Evolutionary conservation across 2,797 vertebrate genomes (phyloP), one percentile per base, ranked within the genome.

Genomic region (Rhinogobio ventralis): DNA sequence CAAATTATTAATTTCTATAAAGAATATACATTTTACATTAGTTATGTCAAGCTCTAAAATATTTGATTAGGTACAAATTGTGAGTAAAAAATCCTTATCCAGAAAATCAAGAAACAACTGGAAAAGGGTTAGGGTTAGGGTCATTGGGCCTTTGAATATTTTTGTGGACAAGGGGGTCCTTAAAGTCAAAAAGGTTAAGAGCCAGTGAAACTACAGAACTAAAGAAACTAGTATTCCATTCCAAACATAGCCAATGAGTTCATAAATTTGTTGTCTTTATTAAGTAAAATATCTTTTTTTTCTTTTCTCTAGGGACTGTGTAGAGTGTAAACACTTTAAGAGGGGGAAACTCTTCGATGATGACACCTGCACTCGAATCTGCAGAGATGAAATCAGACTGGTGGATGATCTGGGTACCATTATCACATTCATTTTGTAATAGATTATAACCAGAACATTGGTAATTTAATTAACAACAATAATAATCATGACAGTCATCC

Each of bases 281-380:
- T 51, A 51, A 53, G 10, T 53, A 13, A 74, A 74, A 74, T 5
- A 30, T 51, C 1, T 51, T 0, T 17, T 2, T 5, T 46, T 28
- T 73, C 9, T 74, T 4, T 79, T 33, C 42, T 57, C 30, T 89
- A 99, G 98, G 91, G 96, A 97, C 3, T 99, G 98, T 6, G 97
- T 99, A 87, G 97, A 99, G 91, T 99, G 98, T 90, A 98, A 97
- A 90, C 96, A 98, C 90, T 99, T 98, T 88, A 93, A 96, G 81
- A 95, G 96, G 13, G 98, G 98, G 14, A 90, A 7, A 23, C 95
- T 98, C 60, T 91, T 91, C 17, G 92, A 97, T 1, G 94, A 97
- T 85, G 94, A 96, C 45, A 94, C 94, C 87, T 99, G 98, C 89
- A 94, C 84, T 89, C 96, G 93, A 19, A 96, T 97, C 91, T 99